A percentile compares a stretch with the other conserved stretches of the same genome.
These are phyloP conservation scores for Lucilia cuprina DNA, from an alignment of 1,140 invertebrate species.

Conservation along the genomic window DNA sequence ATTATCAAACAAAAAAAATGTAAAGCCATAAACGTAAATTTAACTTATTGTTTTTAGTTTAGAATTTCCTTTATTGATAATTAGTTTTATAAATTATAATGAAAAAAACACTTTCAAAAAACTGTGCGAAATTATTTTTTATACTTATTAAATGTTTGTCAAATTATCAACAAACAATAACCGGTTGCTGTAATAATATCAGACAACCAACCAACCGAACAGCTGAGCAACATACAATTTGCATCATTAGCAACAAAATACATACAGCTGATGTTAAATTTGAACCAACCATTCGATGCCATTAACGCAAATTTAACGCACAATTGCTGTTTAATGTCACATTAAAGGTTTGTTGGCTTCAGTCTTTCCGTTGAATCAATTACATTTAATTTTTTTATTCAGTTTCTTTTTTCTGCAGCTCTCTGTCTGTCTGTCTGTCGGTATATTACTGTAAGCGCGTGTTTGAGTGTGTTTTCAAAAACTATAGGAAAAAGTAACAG, in stretches of 20 bases:
- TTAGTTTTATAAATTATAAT: no score
- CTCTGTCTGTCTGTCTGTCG: neutral
- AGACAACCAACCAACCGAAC: neutral
- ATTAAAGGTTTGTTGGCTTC: conserved; percentile 26
- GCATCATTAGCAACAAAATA: neutral
- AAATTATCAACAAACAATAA: conserved; percentile 3
- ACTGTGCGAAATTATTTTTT: neutral
- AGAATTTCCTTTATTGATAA: no score
- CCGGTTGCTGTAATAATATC: neutral
- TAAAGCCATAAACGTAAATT: no score
- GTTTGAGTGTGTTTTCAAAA: neutral
- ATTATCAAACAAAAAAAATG: no score
- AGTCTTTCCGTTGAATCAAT: conserved; percentile 17
- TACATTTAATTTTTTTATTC: neutral
- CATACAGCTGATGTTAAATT: neutral
- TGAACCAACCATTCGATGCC: neutral
- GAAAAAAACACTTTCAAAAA: no score
- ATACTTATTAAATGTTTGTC: no score
- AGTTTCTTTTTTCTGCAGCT: no score
- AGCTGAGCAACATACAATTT: neutral
- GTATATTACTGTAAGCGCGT: neutral
- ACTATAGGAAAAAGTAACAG: neutral
- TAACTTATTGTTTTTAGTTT: no score
- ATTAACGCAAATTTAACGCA: conserved; percentile 24
- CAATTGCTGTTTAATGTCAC: conserved; percentile 30